Percentiles rank a stretch among this genome's conserved stretches.
These are phyloP conservation scores for Anhinga rufa DNA, from an alignment of 2,113 vertebrate species.

Conservation along the genomic window DNA sequence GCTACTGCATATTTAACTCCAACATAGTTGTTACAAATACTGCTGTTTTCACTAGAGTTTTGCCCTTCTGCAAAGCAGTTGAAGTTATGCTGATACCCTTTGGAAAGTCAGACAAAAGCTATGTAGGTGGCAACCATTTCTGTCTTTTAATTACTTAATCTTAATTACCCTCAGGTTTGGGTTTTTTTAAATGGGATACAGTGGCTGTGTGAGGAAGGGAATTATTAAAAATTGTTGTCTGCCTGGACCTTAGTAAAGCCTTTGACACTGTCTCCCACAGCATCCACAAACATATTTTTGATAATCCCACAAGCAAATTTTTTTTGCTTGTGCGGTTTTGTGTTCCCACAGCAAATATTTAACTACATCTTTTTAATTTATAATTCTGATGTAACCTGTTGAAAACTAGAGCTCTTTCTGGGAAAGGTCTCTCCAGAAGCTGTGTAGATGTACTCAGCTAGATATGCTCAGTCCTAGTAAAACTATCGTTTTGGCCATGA, in stretches of 20 bases:
- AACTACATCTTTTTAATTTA: constrained; percentile 41
- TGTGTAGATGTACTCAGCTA: background rate
- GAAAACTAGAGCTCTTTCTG: background rate
- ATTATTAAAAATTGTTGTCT: background rate
- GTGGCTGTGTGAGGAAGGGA: background rate
- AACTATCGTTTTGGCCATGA: background rate
- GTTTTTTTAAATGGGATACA: background rate
- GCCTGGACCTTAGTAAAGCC: too few relatives aligned
- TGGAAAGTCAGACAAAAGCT: background rate
- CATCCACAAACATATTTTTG: background rate
- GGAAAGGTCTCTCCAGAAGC: background rate
- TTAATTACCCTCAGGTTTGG: background rate
- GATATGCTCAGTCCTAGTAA: background rate
- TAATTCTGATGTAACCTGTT: constrained; percentile 56
- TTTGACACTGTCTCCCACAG: too few relatives aligned
- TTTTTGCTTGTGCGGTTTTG: too few relatives aligned
- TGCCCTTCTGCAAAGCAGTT: background rate
- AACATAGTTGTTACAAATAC: background rate
- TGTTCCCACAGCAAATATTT: background rate
- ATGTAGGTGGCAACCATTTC: background rate
- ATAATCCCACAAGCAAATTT: background rate
- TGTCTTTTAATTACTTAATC: background rate
- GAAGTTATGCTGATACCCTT: background rate
- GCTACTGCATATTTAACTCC: background rate
- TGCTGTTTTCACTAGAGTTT: background rate